Base-by-base conservation (phyloP, 2,888 invertebrate species). In the Heteropelma amictum region DNA sequence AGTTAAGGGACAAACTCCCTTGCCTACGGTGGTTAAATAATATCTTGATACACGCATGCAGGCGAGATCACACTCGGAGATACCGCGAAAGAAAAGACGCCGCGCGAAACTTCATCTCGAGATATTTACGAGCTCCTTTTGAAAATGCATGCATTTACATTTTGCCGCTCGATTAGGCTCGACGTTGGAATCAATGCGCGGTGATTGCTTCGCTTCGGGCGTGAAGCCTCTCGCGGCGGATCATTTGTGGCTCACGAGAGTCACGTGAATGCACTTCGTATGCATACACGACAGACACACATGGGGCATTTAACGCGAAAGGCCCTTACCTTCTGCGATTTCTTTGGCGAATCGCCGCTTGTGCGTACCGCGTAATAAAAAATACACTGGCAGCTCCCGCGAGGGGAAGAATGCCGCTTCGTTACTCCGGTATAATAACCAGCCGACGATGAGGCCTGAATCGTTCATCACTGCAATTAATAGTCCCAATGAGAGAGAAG, bases 401-500 rank as follows among this genome's bases (percentile, higher is more conserved):
- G n/a, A n/a, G n/a, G n/a, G n/a, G 73, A 77, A 80, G 79, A 82
- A 82, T 81, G 78, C 77, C 76, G 63, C 79, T 79, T 82, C 81
- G 77, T 81, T 81, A 81, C 79, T 71, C 49, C 49, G 17, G 60
- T 51, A 65, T 65, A 65, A 74, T 74, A 54, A 56, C 64, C 40
- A 47, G 60, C 73, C 64, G 68, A 69, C 71, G 77, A 79, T n/a
- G n/a, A 79, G 78, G 74, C 33, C 74, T 79, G 76, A 80, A 82
- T 78, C 76, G 78, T 80, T 82, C 79, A 80, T 81, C 80, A 81
- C 74, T 71, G 14, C 17, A 71, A 81, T 82, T 82, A 81, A 82
- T 82, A 80, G 78, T 79, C n/a, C n/a, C n/a, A n/a, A n/a, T n/a
- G n/a, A n/a, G n/a, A n/a, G n/a, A n/a, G n/a, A n/a, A n/a, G n/a